Evolutionary conservation across 2,797 vertebrate species (phyloP).

Genomic region (Ctenopoma multispine): DNA sequence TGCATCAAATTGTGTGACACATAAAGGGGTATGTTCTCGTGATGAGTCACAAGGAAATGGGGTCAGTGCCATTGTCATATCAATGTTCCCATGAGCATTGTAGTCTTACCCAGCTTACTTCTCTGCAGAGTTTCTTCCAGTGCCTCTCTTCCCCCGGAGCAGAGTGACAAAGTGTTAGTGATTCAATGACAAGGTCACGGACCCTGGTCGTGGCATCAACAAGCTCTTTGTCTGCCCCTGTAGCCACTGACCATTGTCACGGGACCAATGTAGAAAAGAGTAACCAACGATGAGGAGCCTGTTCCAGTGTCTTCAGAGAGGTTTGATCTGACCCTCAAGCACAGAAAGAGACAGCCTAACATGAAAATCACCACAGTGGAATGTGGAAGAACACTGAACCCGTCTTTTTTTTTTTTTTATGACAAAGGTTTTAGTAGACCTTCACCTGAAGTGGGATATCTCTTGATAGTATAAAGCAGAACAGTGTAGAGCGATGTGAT

Average conservation of each 20-base stretch:
- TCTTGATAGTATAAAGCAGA: conserved; percentile 49
- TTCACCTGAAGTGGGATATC: conserved; percentile 61
- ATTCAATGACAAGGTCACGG: conserved; percentile 79
- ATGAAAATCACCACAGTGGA: conserved; percentile 10
- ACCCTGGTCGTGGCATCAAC: conserved; percentile 76
- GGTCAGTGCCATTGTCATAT: conserved; percentile 77
- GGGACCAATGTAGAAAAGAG: conserved; percentile 70
- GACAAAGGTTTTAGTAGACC: conserved; percentile 42
- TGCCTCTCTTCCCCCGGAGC: conserved; percentile 22
- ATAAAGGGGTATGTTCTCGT: conserved; percentile 41
- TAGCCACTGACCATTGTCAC: conserved; percentile 70
- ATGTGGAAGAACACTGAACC: conserved; percentile 11
- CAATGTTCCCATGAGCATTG: conserved; percentile 70
- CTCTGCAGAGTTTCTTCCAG: conserved; percentile 45
- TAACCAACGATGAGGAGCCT: conserved; percentile 29
- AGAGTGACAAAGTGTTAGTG: conserved; percentile 73
- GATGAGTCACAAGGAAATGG: conserved; percentile 73
- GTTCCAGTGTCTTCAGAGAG: conserved; percentile 7
- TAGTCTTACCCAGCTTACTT: conserved; percentile 53
- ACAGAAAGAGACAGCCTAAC: background rate
- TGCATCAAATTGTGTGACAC: conserved; percentile 18
- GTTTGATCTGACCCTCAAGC: conserved; percentile 22
- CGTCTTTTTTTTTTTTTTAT: conserved; percentile 15
- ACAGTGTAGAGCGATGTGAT: conserved; percentile 44
- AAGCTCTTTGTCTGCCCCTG: conserved; percentile 76